These are phyloP conservation scores for Grammomys dolichurus DNA, from an alignment of 2,113 vertebrate species.

Conservation along the genomic window DNA sequence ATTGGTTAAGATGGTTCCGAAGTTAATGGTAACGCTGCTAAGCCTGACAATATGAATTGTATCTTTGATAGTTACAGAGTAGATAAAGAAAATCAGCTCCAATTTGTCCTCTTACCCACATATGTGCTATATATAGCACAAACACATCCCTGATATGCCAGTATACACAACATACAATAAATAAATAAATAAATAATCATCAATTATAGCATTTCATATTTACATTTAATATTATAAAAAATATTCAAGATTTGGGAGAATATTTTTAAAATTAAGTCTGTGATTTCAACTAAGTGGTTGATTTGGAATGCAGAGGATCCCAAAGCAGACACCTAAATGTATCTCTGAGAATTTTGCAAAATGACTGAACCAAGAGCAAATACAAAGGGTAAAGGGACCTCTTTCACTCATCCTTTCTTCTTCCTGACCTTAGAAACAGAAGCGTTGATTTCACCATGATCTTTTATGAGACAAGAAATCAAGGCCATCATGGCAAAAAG, in stretches of 20 bases:
- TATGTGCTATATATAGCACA: not conserved
- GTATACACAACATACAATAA: not conserved
- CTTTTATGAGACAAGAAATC: not conserved
- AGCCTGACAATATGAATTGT: not conserved
- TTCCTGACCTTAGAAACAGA: not conserved
- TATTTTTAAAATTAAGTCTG: not conserved
- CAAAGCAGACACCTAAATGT: not conserved
- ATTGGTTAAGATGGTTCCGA: not conserved
- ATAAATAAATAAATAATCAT: not conserved
- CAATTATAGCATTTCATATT: not conserved
- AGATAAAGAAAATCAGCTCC: not conserved
- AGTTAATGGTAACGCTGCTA: too few species aligned
- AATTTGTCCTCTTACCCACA: not conserved
- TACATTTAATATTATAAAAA: not conserved
- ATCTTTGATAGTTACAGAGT: not conserved
- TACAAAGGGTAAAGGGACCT: not conserved
- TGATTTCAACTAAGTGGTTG: not conserved
- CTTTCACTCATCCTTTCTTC: too few species aligned
- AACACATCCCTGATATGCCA: too few species aligned
- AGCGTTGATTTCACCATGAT: not conserved
- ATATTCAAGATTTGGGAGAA: not conserved
- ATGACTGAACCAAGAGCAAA: not conserved
- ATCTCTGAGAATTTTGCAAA: not conserved
- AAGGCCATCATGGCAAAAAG: not conserved
- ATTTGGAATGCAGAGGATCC: not conserved